Evolutionary conservation across 2,888 invertebrate genomes (phyloP).

Genomic region (Cheilosia soror): DNA sequence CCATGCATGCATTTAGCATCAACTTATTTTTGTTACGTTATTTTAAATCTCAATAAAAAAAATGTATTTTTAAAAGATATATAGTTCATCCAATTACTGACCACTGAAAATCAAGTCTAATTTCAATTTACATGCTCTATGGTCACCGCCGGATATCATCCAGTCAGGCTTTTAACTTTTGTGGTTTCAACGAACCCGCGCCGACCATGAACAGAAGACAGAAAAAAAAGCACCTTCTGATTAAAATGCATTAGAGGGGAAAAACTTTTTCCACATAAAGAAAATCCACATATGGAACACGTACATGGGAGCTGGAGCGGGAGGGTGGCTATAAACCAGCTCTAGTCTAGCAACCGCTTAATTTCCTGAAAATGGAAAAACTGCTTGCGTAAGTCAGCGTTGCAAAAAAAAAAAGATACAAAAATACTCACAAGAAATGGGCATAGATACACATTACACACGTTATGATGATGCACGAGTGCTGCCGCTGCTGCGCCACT

Average conservation of each 20-base stretch:
- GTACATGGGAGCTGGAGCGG: background rate
- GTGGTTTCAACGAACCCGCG: conserved; percentile 48
- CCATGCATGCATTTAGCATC: too few species aligned
- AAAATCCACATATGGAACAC: conserved; percentile 24
- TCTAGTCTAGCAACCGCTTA: conserved; percentile 63
- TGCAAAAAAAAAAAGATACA: conserved; percentile 35
- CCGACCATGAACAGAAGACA: background rate
- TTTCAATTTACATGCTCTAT: conserved; percentile 18
- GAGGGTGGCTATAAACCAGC: background rate
- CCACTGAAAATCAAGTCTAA: conserved; percentile 14
- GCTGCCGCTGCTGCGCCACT: background rate
- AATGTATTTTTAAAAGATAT: background rate
- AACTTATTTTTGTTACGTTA: too few species aligned
- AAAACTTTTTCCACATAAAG: conserved; percentile 5
- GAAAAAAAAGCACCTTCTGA: background rate
- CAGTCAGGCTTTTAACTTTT: conserved; percentile 55
- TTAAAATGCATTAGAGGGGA: conserved; percentile 54
- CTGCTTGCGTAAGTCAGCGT: conserved; percentile 64
- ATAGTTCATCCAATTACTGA: background rate
- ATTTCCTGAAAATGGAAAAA: conserved; percentile 74
- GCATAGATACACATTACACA: conserved; percentile 16
- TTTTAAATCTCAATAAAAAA: background rate
- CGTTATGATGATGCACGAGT: conserved; percentile 5
- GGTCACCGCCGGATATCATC: conserved; percentile 27
- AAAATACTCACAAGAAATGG: conserved; percentile 38